A percentile compares a stretch with the other conserved stretches of the same genome.
phyloP scores from a whole-genome alignment of 1,140 invertebrate species.

The Venustaconcha ellipsiformis region DNA sequence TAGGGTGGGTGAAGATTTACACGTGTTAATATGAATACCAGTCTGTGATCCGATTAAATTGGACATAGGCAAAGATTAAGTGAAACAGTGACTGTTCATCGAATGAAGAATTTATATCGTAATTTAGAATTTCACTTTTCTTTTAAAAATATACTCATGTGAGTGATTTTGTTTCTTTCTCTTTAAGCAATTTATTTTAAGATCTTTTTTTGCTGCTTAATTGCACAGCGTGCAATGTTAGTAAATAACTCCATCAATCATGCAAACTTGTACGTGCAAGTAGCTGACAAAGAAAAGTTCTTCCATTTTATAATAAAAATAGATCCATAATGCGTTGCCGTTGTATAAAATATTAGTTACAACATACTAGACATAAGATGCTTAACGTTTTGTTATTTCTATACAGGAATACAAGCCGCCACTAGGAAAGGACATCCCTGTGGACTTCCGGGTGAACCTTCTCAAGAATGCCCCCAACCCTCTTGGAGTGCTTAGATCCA shows the following conservation, averaged over 20 bases:
- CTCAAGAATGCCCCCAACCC: slow-evolving; percentile 77
- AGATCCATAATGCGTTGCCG: neutral
- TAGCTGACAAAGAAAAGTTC: neutral
- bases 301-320: neutral
- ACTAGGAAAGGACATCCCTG: slow-evolving; percentile 85
- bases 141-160: no score
- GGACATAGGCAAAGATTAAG: no score
- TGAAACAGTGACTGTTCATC: no score
- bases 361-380: neutral
- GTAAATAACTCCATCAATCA: neutral
- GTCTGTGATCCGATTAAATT: no score
- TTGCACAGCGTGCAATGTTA: neutral
- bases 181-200: no score
- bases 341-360: neutral
- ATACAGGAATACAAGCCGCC: slow-evolving; percentile 79
- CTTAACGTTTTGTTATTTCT: slow-evolving; percentile 2
- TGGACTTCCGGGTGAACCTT: slow-evolving; percentile 83
- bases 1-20: no score
- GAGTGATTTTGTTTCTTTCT: no score
- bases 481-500: slow-evolving; percentile 80
- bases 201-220: no score
- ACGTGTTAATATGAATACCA: no score
- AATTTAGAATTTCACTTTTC: no score
- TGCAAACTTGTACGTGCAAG: neutral
- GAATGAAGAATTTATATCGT: no score